Base-by-base conservation (phyloP, 2,797 vertebrate species). In the Benthosema pterotum region DNA sequence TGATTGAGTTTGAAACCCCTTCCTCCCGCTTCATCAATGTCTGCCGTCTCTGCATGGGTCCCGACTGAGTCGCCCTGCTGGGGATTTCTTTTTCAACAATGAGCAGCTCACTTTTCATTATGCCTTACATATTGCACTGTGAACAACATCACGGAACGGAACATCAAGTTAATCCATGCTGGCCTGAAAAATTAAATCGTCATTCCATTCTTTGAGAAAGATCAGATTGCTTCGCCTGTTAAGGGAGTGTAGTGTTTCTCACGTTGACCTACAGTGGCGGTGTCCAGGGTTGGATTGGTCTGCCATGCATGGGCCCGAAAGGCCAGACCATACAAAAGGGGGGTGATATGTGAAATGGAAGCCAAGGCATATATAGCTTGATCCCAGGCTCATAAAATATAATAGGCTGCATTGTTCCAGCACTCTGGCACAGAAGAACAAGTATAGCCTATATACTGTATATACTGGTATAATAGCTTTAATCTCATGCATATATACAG, bases 341-440 rank as follows among this genome's bases (percentile, higher is more conserved):
- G 67, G 54, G 63, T 67, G 69, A 69, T 45, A 49, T 45, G 62
- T 50, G 61, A 60, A 72, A 66, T 67, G 57, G 32, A 64, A 65
- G 67, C 58, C 8, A 8, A 68, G 65, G 67, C 42, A 22, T 52
- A 62, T 7, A 5, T 18, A 42, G 58, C 32, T 16, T 3, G 18
- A 50, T 60, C 65, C 42, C 51, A 38, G 51, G 54, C 61, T 73
- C 43, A 68, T 74, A 73, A 65, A 75, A 62, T 56, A 64, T 60
- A 58, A 65, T 11, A 56, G 55, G 61, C 42, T 56, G 59, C 50
- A 56, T 77, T 83, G 72, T 79, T 79, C 32, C n/a, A 54, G 57
- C 45, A 32, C 49, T 60, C 8, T 38, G 32, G 32, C 32, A 46
- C 18, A 28, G 48, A 22, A 45, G 45, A 80, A 59, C 16, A n/a